Evolutionary conservation across 2,797 vertebrate genomes (phyloP).

Genomic region (Fringilla coelebs): DNA sequence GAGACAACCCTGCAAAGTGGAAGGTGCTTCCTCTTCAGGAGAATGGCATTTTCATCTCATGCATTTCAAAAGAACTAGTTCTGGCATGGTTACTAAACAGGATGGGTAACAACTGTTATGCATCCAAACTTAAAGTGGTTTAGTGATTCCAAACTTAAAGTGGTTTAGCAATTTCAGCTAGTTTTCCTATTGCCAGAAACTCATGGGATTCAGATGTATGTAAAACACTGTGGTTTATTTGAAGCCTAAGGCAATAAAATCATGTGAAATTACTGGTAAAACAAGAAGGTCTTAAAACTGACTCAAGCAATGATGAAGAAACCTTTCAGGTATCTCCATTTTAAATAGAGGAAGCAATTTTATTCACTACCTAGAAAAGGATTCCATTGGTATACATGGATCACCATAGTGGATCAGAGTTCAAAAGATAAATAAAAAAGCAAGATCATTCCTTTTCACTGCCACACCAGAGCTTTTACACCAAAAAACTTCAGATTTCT

Average conservation of each 20-base stretch:
- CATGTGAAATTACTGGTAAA: neutral
- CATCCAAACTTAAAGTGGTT: neutral
- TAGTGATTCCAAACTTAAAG: neutral
- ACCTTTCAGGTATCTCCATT: neutral
- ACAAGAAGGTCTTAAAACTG: neutral
- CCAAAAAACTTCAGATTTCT: neutral
- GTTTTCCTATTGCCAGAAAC: neutral
- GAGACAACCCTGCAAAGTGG: conserved; percentile 16
- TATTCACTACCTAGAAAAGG: neutral
- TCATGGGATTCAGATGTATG: neutral
- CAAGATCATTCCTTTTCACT: neutral
- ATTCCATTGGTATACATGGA: neutral
- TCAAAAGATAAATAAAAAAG: neutral
- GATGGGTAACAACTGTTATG: neutral
- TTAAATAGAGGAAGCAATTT: neutral
- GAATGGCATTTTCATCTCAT: conserved; percentile 13
- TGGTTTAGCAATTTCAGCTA: neutral
- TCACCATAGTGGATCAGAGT: neutral
- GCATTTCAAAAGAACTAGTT: conserved; percentile 32
- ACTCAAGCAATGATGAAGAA: neutral
- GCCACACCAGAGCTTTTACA: neutral
- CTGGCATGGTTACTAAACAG: conserved; percentile 1
- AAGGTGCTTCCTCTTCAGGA: conserved; percentile 33
- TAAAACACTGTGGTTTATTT: neutral
- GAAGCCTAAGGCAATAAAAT: conserved; percentile 8